Evolutionary conservation across 1,140 invertebrate genomes (phyloP).

Genomic region (Platyscapa corneri): DNA sequence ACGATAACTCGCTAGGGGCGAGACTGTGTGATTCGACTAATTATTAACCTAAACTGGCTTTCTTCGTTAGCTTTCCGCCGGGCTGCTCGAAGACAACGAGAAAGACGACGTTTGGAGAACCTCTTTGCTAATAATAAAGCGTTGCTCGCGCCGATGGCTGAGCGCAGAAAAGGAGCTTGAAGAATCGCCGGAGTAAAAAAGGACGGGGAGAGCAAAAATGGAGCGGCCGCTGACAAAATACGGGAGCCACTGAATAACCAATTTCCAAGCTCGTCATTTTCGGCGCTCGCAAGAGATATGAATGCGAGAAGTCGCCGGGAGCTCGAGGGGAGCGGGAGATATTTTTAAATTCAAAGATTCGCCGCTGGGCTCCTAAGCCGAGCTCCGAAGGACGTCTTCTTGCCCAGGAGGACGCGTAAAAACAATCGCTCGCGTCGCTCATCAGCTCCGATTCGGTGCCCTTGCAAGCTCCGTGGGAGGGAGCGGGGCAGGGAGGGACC

Average conservation of each 20-base stretch:
- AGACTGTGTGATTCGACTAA: no score
- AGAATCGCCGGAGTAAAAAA: no score
- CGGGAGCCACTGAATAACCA: background rate
- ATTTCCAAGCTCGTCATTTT: conserved; percentile 29
- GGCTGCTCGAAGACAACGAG: no score
- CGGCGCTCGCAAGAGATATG: conserved; percentile 29
- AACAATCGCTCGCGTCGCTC: conserved; percentile 67
- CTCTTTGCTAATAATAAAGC: no score
- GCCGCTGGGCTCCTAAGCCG: conserved; percentile 35
- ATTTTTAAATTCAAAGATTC: conserved; percentile 49
- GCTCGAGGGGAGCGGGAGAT: background rate
- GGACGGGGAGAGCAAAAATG: conserved; percentile 1
- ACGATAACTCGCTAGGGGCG: no score
- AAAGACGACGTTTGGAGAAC: no score
- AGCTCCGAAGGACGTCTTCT: conserved; percentile 70
- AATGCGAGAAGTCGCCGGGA: conserved; percentile 16
- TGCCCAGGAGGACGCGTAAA: conserved; percentile 71
- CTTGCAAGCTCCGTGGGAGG: conserved; percentile 11
- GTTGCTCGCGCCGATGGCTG: no score
- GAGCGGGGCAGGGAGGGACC: conserved; percentile 38
- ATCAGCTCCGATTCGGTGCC: background rate
- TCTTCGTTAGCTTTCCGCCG: no score
- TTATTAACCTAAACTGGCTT: no score
- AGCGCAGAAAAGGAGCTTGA: no score
- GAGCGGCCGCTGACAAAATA: background rate